Base-by-base conservation (phyloP, 92 coral and sea anemone species). In the Porites lobata region DNA sequence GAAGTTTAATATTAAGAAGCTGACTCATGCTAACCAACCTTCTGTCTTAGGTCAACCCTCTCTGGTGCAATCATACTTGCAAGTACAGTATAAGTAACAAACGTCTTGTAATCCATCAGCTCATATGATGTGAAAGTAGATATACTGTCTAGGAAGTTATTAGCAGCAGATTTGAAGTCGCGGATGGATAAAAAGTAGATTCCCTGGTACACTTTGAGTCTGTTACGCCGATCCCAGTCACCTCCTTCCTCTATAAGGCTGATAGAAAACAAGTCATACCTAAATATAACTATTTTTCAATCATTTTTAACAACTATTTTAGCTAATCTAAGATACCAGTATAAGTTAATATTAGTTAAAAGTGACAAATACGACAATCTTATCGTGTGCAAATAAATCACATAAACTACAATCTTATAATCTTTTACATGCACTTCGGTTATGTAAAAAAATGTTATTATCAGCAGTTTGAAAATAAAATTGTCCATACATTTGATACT, bases 181-280 rank as follows among this genome's bases (percentile, higher is more conserved):
- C 98, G 98, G 59, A 97, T 95, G 11, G 99, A 97, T 59, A 97
- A 82, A 69, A 75, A 94, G 90, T 97, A 97, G 17, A 97, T 81
- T 10, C 99, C 99, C 81, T 97, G 99, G 87, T 97, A 97, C 50
- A 97, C 99, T 79, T 97, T 97, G 32, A 97, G 93, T 62, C 99
- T 88, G 88, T 97, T 97, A 8, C 99, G 94, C 1, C 99, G 83
- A 81, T 97, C 99, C 99, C 98, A 97, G 85, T 97, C 99, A 4
- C 99, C 99, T 50, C 99, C 99, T 70, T 97, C 98, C 58, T 97
- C 99, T 77, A 97, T 95, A 24, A 97, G 85, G 63, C 99, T 97
- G 86, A 32, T 32, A 32, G 38, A 32, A 32, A 29, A 29, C 32
- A 29, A 29, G 32, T 29, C 95, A 51, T 94, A 87, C 0, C 26